Percentiles rank a stretch among this genome's conserved stretches.
These are phyloP conservation scores for Orthosia gothica DNA, from an alignment of 2,888 invertebrate genomes.

Conservation along the genomic window DNA sequence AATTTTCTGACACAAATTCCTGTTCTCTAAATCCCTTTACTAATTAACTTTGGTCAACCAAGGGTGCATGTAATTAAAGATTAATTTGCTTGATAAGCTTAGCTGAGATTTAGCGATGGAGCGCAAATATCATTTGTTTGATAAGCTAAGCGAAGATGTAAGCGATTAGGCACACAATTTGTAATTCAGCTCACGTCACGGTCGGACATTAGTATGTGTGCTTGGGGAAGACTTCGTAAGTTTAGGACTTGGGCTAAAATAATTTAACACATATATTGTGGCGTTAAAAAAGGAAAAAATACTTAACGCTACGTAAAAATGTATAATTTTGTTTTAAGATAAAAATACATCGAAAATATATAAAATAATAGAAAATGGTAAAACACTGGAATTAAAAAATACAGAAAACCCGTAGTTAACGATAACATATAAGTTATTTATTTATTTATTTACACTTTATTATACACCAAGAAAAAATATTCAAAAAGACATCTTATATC, in stretches of 20 bases:
- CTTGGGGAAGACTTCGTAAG: constrained; percentile 24
- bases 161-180: constrained; percentile 64
- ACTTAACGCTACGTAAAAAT: no score
- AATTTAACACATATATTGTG: neutral
- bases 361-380: no score
- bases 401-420: no score
- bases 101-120: constrained; percentile 50
- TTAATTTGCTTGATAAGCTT: constrained; percentile 52
- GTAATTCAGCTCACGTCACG: constrained; percentile 64
- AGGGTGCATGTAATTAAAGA: constrained; percentile 59
- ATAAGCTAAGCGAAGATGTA: constrained; percentile 56
- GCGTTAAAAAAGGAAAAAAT: no score
- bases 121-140: constrained; percentile 57
- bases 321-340: no score
- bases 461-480: no score
- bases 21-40: constrained; percentile 13
- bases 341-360: no score
- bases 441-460: no score
- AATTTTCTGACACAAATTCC: constrained; percentile 1
- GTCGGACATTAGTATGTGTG: constrained; percentile 62
- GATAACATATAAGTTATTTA: no score
- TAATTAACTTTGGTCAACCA: constrained; percentile 52
- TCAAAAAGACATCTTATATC: no score
- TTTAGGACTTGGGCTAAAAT: constrained; percentile 35
- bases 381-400: no score